These are phyloP conservation scores for Metaphire vulgaris DNA, from an alignment of 1,140 invertebrate genomes.

Conservation along the genomic window DNA sequence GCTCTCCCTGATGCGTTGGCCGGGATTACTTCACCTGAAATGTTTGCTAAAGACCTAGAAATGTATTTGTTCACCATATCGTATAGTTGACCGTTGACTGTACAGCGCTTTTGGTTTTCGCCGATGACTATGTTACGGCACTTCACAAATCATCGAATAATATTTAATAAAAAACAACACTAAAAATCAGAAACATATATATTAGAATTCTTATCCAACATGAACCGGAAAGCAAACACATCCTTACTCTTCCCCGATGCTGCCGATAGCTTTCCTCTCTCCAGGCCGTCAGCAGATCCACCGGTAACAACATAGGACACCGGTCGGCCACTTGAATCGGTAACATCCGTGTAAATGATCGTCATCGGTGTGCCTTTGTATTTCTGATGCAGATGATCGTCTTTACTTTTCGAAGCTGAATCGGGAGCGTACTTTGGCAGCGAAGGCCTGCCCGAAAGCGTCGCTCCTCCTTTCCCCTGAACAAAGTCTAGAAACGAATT, in stretches of 20 bases:
- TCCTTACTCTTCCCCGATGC: not conserved
- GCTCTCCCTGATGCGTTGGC: no score
- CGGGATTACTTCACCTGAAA: no score
- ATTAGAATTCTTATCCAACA: no score
- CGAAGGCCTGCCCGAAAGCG: not conserved
- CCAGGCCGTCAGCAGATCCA: not conserved
- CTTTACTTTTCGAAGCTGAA: not conserved
- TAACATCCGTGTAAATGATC: not conserved
- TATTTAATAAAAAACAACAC: no score
- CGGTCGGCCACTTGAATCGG: not conserved
- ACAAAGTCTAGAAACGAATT: conserved; percentile 8
- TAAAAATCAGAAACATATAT: no score
- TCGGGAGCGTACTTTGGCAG: not conserved
- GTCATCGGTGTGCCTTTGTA: not conserved
- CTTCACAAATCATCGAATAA: no score
- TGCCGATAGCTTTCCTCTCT: not conserved
- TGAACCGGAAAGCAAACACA: not conserved
- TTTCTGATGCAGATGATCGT: not conserved
- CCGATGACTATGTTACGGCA: no score
- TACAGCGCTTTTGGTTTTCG: no score
- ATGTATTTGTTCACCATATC: no score
- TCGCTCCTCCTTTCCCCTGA: not conserved
- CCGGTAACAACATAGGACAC: not conserved
- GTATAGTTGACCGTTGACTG: no score
- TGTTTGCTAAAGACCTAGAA: no score